These are phyloP conservation scores for Myripristis jacobus DNA, from an alignment of 2,797 vertebrate genomes.

Conservation along the genomic window DNA sequence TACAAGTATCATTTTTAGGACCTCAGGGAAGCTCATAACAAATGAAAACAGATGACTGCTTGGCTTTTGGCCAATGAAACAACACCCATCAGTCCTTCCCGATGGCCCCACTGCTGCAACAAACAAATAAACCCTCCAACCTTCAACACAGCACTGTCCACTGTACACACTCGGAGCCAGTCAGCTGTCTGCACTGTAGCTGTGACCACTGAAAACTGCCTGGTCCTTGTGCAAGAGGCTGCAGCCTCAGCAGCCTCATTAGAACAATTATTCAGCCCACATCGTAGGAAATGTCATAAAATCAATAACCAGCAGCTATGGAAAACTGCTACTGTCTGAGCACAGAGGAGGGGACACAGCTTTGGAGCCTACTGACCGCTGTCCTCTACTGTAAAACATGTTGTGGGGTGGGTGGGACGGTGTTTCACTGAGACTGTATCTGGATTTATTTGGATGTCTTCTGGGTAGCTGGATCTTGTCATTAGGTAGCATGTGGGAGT, in stretches of 20 bases:
- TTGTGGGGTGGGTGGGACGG: not conserved
- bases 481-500: conserved; percentile 34
- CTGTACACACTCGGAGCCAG: not conserved
- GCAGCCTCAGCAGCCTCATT: conserved; percentile 37
- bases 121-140: conserved; percentile 14
- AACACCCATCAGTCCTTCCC: conserved; percentile 20
- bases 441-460: not conserved
- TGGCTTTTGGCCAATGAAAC: conserved; percentile 21
- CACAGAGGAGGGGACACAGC: not conserved
- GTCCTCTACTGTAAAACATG: too few species aligned
- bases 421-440: conserved; percentile 4
- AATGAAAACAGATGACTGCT: conserved; percentile 24
- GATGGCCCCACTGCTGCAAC: conserved; percentile 14
- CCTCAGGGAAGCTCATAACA: conserved; percentile 1
- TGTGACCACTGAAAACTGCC: not conserved
- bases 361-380: not conserved
- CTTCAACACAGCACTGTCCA: not conserved
- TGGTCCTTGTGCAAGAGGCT: not conserved
- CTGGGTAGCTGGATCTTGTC: conserved; percentile 8
- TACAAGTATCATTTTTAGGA: not conserved
- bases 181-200: not conserved
- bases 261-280: conserved; percentile 35
- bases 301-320: conserved; percentile 43
- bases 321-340: conserved; percentile 8
- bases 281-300: conserved; percentile 22